A percentile compares a stretch with the other conserved stretches of the same genome.
phyloP scores from a whole-genome alignment of 2,888 invertebrate species.

The Punctoribates punctum region DNA sequence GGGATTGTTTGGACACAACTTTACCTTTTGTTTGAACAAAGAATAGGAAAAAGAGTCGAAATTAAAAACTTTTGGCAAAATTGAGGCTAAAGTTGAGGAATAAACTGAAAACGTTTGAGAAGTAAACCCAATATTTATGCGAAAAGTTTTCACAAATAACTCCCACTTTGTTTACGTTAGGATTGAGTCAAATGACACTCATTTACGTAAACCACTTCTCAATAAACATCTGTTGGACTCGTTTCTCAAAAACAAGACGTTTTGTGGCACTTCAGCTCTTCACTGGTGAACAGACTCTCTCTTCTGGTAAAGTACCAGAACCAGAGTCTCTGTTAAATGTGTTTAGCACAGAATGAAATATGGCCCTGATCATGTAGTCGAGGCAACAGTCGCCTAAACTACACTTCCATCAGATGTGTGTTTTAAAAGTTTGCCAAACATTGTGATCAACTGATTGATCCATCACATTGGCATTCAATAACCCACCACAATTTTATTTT shows the following conservation, averaged over 20 bases:
- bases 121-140: background rate
- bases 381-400: background rate
- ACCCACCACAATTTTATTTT: background rate
- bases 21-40: background rate
- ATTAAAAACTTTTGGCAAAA: background rate
- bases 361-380: background rate
- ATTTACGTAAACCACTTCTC: constrained; percentile 4
- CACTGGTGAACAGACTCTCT: background rate
- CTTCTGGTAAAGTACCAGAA: background rate
- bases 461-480: background rate
- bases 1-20: too few relatives aligned
- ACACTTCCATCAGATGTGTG: background rate
- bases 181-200: background rate
- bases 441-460: background rate
- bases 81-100: background rate
- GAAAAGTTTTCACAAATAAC: background rate
- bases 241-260: background rate
- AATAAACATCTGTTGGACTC: background rate
- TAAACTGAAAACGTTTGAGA: background rate
- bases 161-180: background rate
- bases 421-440: background rate
- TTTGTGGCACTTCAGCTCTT: background rate
- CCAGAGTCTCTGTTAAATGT: background rate
- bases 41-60: background rate
- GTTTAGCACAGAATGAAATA: background rate